Evolutionary conservation across 2,797 vertebrate genomes (phyloP), one percentile per base, ranked within the genome.

Genomic region (Alosa sapidissima): DNA sequence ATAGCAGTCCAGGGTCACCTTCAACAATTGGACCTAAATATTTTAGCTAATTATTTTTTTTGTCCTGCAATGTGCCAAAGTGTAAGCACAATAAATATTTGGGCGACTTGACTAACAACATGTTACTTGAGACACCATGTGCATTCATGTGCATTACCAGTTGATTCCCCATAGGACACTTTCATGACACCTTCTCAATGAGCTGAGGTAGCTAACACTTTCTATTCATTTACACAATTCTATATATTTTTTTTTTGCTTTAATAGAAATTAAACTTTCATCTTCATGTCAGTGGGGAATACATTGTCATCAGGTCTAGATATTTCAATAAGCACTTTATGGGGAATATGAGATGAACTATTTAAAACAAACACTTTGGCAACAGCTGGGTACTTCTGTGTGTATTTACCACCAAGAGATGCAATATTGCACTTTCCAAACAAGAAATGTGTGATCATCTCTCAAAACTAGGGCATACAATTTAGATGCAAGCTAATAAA

Each of bases 131-230:
- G 41, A 45, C 72, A 45, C 41, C 33, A 78, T 5, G 13, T 78
- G 36, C 41, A 78, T 47, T 78, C 36, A 21, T 0, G 16, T 47
- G 7, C 72, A 78, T 21, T 41, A 47, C 36, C 7, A 78, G 19
- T 3, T 78, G 72, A 78, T 47, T 21, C 72, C 41, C 45, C 41
- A 47, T 19, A 45, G 45, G 16, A 78, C 72, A 45, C 36, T 78
- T 45, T 78, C 36, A 72, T 72, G 14, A 36, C 33, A 75, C 36
- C 68, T 41, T 16, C 19, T 47, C 72, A 21, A 14, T 72, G 41
- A 72, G 65, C 65, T 72, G 72, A 78, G 72, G 72, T 78, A 78
- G 72, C 41, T 45, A 21, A 9, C 72, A 78, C 41, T 36, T 78
- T 41, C 41, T 41, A 41, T 41, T 2, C 4, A 41, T 41, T 2